phyloP scores from a whole-genome alignment of 2,797 vertebrate genomes.

The Pogonophryne albipinna region DNA sequence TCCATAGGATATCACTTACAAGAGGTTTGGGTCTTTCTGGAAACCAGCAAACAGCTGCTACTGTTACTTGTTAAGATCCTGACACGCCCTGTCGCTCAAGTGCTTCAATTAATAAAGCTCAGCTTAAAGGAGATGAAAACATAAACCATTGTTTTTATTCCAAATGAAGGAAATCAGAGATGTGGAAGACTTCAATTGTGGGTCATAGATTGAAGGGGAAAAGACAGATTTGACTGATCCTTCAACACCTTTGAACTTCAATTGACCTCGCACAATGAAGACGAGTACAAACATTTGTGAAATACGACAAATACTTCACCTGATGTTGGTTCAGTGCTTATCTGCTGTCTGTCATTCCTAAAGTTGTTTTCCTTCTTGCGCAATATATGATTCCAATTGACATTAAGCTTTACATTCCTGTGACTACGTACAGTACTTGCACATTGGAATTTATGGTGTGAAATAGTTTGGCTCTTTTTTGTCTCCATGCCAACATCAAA shows the following conservation, averaged over 20 bases:
- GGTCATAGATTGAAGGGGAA: neutral
- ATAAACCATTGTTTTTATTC: conserved; percentile 5
- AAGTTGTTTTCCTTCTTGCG: conserved; percentile 43
- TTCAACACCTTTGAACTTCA: conserved; percentile 39
- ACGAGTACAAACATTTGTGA: conserved; percentile 28
- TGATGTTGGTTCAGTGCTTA: conserved; percentile 53
- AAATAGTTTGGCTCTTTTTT: conserved; percentile 18
- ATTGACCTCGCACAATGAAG: conserved; percentile 41
- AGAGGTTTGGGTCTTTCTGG: conserved; percentile 47
- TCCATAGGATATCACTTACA: conserved; percentile 56
- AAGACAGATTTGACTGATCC: neutral
- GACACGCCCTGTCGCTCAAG: conserved; percentile 56
- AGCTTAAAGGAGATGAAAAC: conserved; percentile 52
- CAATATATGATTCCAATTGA: conserved; percentile 49
- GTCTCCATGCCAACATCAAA: neutral
- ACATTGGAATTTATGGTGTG: conserved; percentile 25
- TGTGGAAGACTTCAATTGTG: conserved; percentile 28
- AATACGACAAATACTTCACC: conserved; percentile 48
- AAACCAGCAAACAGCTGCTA: conserved; percentile 55
- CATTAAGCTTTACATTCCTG: conserved; percentile 44
- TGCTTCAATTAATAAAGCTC: conserved; percentile 54
- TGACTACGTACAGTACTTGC: conserved; percentile 9
- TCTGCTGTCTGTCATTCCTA: conserved; percentile 63
- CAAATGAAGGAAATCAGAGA: conserved; percentile 6
- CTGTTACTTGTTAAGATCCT: conserved; percentile 48